phyloP scores from a whole-genome alignment of 2,113 vertebrate genomes.

The Suncus etruscus region DNA sequence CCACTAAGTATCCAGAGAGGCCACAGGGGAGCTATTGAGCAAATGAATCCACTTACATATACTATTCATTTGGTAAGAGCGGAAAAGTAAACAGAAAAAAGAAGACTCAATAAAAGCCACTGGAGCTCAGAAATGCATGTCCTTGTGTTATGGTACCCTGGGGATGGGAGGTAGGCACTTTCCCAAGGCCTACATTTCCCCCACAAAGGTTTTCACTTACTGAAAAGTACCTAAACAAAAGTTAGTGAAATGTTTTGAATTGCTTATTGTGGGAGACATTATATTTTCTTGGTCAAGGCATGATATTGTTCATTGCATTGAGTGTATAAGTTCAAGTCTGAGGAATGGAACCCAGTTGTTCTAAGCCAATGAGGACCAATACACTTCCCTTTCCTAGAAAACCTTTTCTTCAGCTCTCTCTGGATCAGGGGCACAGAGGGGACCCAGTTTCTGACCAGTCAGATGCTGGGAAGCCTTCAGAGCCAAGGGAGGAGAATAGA shows the following conservation, averaged over 20 bases:
- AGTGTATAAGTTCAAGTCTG: background rate
- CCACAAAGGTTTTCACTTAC: background rate
- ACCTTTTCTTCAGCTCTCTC: background rate
- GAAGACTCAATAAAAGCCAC: conserved; percentile 5
- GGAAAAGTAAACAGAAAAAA: conserved; percentile 59
- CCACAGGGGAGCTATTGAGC: background rate
- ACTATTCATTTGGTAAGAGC: conserved; percentile 25
- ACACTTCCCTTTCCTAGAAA: background rate
- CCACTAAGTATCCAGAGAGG: background rate
- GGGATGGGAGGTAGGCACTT: background rate
- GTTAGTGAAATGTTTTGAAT: background rate
- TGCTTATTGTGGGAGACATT: background rate
- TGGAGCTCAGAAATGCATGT: background rate
- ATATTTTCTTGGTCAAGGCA: background rate
- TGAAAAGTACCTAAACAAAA: background rate
- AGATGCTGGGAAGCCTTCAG: background rate
- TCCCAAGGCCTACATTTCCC: background rate
- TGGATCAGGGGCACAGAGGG: background rate
- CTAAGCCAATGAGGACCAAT: background rate
- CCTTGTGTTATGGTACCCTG: background rate
- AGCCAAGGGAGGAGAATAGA: background rate
- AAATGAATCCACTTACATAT: conserved; percentile 42
- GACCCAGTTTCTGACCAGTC: background rate
- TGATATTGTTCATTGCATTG: background rate
- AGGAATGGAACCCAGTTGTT: background rate